Evolutionary conservation across 2,888 invertebrate species (phyloP).

Genomic region (Platycheirus albimanus): DNA sequence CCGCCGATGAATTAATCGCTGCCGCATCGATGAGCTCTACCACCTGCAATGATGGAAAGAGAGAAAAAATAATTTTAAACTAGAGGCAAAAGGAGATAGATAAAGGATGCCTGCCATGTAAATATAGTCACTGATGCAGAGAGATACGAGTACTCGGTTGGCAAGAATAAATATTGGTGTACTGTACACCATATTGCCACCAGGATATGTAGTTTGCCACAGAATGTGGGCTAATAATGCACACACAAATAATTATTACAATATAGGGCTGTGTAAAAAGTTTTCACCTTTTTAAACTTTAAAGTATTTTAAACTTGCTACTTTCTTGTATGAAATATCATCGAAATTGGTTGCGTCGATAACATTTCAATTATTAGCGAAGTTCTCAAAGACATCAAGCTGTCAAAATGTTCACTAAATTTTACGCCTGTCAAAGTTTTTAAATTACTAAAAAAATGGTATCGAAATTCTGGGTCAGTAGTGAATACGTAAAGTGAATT

Average conservation of each 20-base stretch:
- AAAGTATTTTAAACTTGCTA: too few species aligned
- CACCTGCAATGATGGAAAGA: constrained; percentile 83
- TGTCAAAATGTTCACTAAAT: too few species aligned
- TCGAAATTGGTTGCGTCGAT: too few species aligned
- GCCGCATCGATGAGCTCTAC: constrained; percentile 87
- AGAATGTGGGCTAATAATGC: constrained; percentile 68
- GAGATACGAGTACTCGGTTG: constrained; percentile 26
- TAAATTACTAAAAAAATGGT: too few species aligned
- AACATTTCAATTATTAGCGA: too few species aligned
- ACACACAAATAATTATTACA: constrained; percentile 36
- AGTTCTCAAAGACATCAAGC: too few species aligned
- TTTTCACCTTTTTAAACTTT: too few species aligned
- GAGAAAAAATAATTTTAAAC: constrained; percentile 23
- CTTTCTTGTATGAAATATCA: too few species aligned
- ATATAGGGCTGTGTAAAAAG: constrained; percentile 2
- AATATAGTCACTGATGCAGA: constrained; percentile 34
- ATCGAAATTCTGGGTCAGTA: too few species aligned
- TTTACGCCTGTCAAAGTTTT: too few species aligned
- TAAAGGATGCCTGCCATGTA: constrained; percentile 13
- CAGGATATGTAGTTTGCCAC: constrained; percentile 44
- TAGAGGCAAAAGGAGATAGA: not conserved
- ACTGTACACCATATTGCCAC: constrained; percentile 21
- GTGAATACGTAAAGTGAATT: too few species aligned
- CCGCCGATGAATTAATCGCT: constrained; percentile 84
- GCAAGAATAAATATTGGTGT: constrained; percentile 37